Percentiles rank a stretch among this genome's conserved stretches.
Conservation (phyloP, 2,888 invertebrate genomes). For the Melanargia galathea region DNA sequence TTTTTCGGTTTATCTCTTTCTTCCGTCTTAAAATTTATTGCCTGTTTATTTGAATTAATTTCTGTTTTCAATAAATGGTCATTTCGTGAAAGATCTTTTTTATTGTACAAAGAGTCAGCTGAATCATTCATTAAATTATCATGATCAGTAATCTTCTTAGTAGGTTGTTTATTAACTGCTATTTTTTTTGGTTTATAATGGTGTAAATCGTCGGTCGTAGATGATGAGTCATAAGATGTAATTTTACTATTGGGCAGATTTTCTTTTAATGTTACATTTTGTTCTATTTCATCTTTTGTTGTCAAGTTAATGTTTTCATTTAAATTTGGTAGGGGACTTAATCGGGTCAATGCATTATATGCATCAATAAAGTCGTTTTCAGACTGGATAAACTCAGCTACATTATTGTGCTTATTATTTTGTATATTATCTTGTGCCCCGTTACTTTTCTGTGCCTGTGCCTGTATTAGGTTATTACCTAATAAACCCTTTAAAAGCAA, state of each 20-base stretch:
- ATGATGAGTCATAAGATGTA: conserved; percentile 9
- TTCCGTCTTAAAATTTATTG: conserved; percentile 14
- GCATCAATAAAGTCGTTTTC: conserved; percentile 78
- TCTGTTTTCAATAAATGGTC: not conserved
- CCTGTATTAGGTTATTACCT: conserved; percentile 40
- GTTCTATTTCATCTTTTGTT: conserved; percentile 18
- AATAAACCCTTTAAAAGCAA: conserved; percentile 61
- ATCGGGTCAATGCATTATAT: conserved; percentile 71
- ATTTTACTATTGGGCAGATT: not conserved
- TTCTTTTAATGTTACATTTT: conserved; percentile 5
- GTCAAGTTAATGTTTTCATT: conserved; percentile 29
- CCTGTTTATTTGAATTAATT: conserved; percentile 7
- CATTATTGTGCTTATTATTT: conserved; percentile 47
- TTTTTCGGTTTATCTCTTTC: conserved; percentile 63
- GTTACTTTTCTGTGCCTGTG: conserved; percentile 37
- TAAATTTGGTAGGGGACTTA: conserved; percentile 70
- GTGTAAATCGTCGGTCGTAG: not conserved
- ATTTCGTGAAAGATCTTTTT: not conserved
- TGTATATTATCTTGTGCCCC: conserved; percentile 36
- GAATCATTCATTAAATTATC: not conserved
- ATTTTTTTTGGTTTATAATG: not conserved
- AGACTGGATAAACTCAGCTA: conserved; percentile 67
- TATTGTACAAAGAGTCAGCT: not conserved
- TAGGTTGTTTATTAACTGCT: not conserved
- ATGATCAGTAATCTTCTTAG: not conserved